phyloP scores from a whole-genome alignment of 2,888 invertebrate genomes.

The Caenorhabditis auriculariae region DNA sequence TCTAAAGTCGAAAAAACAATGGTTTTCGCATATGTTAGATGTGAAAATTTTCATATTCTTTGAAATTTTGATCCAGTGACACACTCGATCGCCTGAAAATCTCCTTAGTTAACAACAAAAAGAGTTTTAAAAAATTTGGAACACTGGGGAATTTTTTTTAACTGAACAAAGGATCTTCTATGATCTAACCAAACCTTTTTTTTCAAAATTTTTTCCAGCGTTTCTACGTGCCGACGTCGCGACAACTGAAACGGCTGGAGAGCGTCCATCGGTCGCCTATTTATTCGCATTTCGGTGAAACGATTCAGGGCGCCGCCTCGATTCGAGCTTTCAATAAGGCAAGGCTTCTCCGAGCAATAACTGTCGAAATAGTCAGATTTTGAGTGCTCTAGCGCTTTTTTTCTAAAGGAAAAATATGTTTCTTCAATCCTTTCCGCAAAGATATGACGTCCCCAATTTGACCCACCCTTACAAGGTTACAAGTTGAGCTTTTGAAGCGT shows the following conservation, averaged over 20 bases:
- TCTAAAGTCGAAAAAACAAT: neutral
- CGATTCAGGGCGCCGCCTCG: constrained; percentile 67
- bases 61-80: neutral
- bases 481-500: no score
- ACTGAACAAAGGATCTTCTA: no score
- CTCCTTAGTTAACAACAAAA: no score
- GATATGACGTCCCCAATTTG: no score
- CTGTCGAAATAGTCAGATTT: neutral
- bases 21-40: neutral
- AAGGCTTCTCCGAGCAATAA: neutral
- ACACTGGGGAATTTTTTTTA: no score
- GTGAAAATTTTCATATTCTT: neutral
- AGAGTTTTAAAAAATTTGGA: no score
- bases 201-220: no score
- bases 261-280: constrained; percentile 57
- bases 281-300: constrained; percentile 61
- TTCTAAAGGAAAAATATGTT: neutral
- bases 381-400: neutral
- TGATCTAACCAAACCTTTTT: neutral
- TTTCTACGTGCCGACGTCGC: constrained; percentile 89
- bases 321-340: constrained; percentile 62
- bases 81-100: no score
- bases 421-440: no score
- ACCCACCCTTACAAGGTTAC: no score
- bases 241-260: constrained; percentile 71